phyloP scores from a whole-genome alignment of 2,888 invertebrate genomes.

The Escarpia spicata region DNA sequence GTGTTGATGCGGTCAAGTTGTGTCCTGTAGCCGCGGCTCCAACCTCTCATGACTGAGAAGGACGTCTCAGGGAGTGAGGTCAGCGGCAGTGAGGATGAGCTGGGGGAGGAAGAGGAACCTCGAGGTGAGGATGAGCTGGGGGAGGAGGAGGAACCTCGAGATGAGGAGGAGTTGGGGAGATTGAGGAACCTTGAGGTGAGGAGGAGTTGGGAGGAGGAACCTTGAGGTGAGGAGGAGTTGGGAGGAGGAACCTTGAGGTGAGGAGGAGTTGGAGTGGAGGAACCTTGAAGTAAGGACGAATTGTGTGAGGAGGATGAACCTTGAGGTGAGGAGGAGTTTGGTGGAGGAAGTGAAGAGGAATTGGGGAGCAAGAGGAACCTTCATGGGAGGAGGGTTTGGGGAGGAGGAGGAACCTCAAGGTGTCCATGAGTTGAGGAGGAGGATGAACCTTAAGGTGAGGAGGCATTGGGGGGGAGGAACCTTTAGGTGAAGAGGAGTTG shows the following conservation, averaged over 20 bases:
- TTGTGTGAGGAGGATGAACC: slow-evolving; percentile 59
- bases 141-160: slow-evolving; percentile 39
- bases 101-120: slow-evolving; percentile 60
- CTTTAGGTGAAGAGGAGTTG: too few relatives aligned
- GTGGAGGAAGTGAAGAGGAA: too few relatives aligned
- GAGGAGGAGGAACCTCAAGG: slow-evolving; percentile 31
- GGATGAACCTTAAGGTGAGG: too few relatives aligned
- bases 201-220: slow-evolving; percentile 61
- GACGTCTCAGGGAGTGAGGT: slow-evolving; percentile 55
- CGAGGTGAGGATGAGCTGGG: slow-evolving; percentile 22
- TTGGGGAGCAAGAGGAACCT: too few relatives aligned
- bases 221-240: too few relatives aligned
- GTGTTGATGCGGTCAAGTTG: not conserved
- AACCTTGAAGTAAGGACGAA: slow-evolving; percentile 53
- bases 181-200: slow-evolving; percentile 44
- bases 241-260: slow-evolving; percentile 22
- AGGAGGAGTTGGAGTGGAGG: not conserved
- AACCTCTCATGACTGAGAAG: slow-evolving; percentile 58
- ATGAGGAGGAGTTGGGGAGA: too few relatives aligned
- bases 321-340: too few relatives aligned
- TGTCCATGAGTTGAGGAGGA: too few relatives aligned
- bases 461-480: too few relatives aligned
- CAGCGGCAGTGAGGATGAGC: slow-evolving; percentile 62
- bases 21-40: slow-evolving; percentile 49
- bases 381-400: slow-evolving; percentile 34